Percentiles rank a stretch among this genome's conserved stretches.
phyloP scores from a whole-genome alignment of 2,113 vertebrate genomes.

The Psittacus erithacus region DNA sequence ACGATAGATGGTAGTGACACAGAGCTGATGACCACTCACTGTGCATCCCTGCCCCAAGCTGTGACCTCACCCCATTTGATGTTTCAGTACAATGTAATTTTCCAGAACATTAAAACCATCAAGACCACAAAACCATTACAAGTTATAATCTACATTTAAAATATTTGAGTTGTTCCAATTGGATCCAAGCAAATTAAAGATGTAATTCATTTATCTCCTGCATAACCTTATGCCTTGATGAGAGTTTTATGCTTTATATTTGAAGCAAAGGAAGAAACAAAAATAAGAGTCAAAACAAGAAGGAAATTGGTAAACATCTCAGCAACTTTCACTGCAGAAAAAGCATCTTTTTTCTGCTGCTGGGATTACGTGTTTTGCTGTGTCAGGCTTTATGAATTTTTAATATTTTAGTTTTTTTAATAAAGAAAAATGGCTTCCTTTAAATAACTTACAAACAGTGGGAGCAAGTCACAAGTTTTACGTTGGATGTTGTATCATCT shows the following conservation, averaged over 20 bases:
- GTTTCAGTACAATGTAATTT: neutral
- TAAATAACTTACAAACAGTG: neutral
- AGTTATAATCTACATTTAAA: neutral
- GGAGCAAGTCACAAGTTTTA: neutral
- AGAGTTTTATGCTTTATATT: neutral
- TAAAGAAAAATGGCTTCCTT: neutral
- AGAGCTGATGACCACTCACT: neutral
- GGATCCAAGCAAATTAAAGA: neutral
- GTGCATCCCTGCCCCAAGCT: neutral
- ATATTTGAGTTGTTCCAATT: neutral
- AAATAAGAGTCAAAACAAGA: neutral
- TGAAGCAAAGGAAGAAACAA: neutral
- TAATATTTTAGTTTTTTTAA: neutral
- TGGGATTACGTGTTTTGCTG: neutral
- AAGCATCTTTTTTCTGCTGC: neutral
- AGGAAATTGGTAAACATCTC: neutral
- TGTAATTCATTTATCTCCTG: neutral
- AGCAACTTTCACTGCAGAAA: neutral
- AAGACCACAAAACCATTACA: neutral
- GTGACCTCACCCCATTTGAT: neutral
- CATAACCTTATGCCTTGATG: neutral
- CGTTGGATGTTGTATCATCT: neutral
- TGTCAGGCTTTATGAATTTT: neutral
- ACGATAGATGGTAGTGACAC: neutral
- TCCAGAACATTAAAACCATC: neutral